phyloP scores from a whole-genome alignment of 1,140 invertebrate genomes.

The Trichonephila inaurata region DNA sequence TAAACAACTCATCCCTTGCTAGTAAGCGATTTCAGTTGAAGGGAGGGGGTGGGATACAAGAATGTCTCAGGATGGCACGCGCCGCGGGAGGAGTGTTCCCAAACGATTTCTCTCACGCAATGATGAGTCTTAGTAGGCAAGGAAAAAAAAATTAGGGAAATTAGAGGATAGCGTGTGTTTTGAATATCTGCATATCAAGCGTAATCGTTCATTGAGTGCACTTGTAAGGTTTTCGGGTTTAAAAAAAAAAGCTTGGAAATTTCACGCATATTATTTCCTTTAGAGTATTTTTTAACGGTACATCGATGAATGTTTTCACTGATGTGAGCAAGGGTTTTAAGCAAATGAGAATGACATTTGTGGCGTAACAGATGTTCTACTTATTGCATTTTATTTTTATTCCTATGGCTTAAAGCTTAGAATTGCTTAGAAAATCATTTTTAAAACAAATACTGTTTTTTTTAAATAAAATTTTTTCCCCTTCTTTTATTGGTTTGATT shows the following conservation, averaged over 20 bases:
- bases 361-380: too few species aligned
- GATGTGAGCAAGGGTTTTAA: not conserved
- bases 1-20: not conserved
- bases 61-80: slow-evolving; percentile 23
- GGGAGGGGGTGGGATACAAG: not conserved
- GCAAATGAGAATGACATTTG: not conserved
- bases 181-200: not conserved
- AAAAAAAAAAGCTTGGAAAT: not conserved
- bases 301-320: not conserved
- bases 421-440: too few species aligned
- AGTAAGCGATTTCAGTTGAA: not conserved
- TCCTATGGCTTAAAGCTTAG: too few species aligned
- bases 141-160: not conserved
- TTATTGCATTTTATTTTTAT: too few species aligned
- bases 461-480: too few species aligned
- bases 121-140: not conserved
- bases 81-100: not conserved
- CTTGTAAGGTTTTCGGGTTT: not conserved
- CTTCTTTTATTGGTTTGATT: too few species aligned
- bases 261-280: slow-evolving; percentile 11
- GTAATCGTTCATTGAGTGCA: not conserved
- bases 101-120: slow-evolving; percentile 24
- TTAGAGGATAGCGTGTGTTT: not conserved
- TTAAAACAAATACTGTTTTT: too few species aligned
- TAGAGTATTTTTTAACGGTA: not conserved